A percentile compares a stretch with the other conserved stretches of the same genome.
phyloP scores from a whole-genome alignment of 37 sponge, comb jelly and placozoan species.

The Spongilla lacustris region DNA sequence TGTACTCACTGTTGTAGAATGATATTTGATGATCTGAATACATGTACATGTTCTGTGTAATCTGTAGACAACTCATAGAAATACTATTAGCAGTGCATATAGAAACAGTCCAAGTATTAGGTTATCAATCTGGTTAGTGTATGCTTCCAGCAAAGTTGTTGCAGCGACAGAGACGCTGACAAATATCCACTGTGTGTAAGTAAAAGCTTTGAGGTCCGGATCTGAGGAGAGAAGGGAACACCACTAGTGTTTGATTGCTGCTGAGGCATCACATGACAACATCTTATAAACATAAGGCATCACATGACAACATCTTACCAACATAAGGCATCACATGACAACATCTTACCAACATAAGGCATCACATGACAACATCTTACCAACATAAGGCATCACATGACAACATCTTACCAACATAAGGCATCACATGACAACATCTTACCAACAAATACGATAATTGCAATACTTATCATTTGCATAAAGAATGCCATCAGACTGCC shows the following conservation, averaged over 20 bases:
- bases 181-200: slow-evolving; percentile 26
- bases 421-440: not conserved
- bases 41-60: too few species aligned
- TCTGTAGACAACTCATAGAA: not conserved
- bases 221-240: slow-evolving; percentile 20
- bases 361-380: too few species aligned
- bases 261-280: too few species aligned
- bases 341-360: not conserved
- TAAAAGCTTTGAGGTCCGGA: slow-evolving; percentile 29
- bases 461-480: slow-evolving; percentile 44
- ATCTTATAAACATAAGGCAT: too few species aligned
- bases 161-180: slow-evolving; percentile 17
- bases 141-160: slow-evolving; percentile 76
- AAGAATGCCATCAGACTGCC: slow-evolving; percentile 58
- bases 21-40: not conserved
- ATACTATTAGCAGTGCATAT: slow-evolving; percentile 50
- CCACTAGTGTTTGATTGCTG: too few species aligned
- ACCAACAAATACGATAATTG: slow-evolving; percentile 53
- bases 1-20: not conserved
- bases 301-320: too few species aligned
- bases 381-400: too few species aligned
- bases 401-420: too few species aligned
- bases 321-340: not conserved
- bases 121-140: slow-evolving; percentile 87
- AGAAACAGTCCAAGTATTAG: slow-evolving; percentile 65